A percentile compares a stretch with the other conserved stretches of the same genome.
These are phyloP conservation scores for Proteles cristata DNA, from an alignment of 2,113 vertebrate species.

Conservation along the genomic window DNA sequence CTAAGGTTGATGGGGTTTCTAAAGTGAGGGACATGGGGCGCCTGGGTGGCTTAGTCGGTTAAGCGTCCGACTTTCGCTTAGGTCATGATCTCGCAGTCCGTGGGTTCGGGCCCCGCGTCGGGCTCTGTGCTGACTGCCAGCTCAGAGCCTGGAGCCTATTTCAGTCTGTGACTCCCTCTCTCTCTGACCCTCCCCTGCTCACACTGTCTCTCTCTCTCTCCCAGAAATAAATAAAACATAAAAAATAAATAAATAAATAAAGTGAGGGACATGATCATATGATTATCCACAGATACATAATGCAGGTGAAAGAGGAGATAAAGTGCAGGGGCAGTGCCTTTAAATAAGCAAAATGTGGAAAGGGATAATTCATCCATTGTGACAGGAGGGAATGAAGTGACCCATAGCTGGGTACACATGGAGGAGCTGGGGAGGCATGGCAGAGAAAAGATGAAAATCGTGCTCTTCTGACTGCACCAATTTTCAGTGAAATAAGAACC, in stretches of 20 bases:
- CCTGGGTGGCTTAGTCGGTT: too few relatives aligned
- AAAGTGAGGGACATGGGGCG: neutral
- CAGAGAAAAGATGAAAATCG: neutral
- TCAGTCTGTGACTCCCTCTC: too few relatives aligned
- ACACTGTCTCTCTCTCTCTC: too few relatives aligned
- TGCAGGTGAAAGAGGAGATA: neutral
- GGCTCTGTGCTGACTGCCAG: too few relatives aligned
- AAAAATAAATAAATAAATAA: too few relatives aligned
- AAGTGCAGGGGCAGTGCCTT: neutral
- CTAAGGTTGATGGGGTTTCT: neutral
- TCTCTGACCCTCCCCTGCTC: too few relatives aligned
- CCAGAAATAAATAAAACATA: too few relatives aligned
- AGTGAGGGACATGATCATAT: neutral
- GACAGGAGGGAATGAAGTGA: neutral
- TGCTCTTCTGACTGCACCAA: neutral
- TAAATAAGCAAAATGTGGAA: neutral
- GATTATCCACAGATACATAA: neutral
- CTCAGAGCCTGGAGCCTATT: too few relatives aligned
- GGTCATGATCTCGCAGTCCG: too few relatives aligned
- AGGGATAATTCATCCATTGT: neutral
- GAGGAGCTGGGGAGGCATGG: neutral
- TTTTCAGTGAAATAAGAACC: conserved; percentile 23
- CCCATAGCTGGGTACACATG: neutral
- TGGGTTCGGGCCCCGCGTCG: too few relatives aligned
- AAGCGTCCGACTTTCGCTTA: too few relatives aligned